Evolutionary conservation across 2,113 vertebrate species (phyloP).

Genomic region (Coturnix japonica): DNA sequence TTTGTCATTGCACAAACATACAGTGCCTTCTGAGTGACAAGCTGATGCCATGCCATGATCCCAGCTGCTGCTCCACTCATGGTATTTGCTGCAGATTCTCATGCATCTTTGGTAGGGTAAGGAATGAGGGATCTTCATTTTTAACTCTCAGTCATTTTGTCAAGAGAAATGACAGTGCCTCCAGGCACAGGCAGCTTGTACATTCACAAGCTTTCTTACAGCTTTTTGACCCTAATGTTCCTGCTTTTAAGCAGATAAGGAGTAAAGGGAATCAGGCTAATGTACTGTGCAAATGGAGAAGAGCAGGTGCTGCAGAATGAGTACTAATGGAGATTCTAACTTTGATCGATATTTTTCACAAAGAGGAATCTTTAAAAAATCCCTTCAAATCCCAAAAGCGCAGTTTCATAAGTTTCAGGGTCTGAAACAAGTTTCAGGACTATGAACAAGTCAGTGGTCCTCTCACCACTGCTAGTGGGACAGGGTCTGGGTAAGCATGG

Average conservation of each 20-base stretch:
- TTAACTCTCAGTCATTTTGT: not conserved
- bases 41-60: not conserved
- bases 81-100: not conserved
- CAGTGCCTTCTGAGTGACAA: not conserved
- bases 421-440: not conserved
- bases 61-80: not conserved
- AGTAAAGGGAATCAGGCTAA: not conserved
- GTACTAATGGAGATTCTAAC: not conserved
- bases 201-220: not conserved
- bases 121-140: not conserved
- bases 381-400: not conserved
- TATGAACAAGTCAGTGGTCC: not conserved
- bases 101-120: accelerated
- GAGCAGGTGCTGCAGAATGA: not conserved
- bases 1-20: constrained; percentile 1
- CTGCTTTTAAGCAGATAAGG: not conserved
- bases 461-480: not conserved
- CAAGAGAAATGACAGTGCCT: not conserved
- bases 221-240: not conserved
- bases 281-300: accelerated
- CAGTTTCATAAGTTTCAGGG: not conserved
- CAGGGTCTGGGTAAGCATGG: not conserved
- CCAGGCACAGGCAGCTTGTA: not conserved
- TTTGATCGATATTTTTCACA: not conserved
- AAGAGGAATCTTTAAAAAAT: not conserved